These are phyloP conservation scores for Taenioides sp. DNA, from an alignment of 2,797 vertebrate species.

Conservation along the genomic window DNA sequence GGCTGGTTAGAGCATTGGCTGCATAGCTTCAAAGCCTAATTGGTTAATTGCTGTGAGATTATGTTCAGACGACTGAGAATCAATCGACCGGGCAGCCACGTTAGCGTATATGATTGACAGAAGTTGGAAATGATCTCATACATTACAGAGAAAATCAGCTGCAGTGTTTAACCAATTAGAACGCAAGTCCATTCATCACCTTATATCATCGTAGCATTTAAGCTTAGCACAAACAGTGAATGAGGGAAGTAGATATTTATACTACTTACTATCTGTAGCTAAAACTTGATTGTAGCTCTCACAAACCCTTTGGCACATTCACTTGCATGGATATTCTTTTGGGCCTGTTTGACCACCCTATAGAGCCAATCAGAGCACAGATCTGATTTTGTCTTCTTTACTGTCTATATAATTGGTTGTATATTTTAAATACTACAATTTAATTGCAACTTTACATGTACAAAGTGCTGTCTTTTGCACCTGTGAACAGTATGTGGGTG, in stretches of 20 bases:
- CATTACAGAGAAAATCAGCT: conserved; percentile 24
- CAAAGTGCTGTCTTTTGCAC: background rate
- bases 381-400: background rate
- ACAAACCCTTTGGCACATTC: background rate
- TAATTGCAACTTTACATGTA: background rate
- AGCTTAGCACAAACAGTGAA: background rate
- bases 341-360: background rate
- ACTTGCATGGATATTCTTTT: background rate
- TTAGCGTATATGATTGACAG: conserved; percentile 63
- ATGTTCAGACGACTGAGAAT: conserved; percentile 68
- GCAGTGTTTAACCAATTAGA: conserved; percentile 55
- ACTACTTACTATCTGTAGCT: background rate
- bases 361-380: background rate
- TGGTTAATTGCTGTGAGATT: conserved; percentile 72
- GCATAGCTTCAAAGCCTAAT: conserved; percentile 71
- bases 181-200: conserved; percentile 39
- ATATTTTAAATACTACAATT: background rate
- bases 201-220: conserved; percentile 20
- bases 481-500: conserved; percentile 1
- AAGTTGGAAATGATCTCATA: conserved; percentile 37
- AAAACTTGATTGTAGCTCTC: background rate
- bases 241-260: too few species aligned
- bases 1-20: conserved; percentile 56
- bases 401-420: background rate
- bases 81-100: conserved; percentile 58